Percentiles rank a stretch among this genome's conserved stretches.
phyloP scores from a whole-genome alignment of 2,113 vertebrate genomes.

The Notothenia coriiceps region DNA sequence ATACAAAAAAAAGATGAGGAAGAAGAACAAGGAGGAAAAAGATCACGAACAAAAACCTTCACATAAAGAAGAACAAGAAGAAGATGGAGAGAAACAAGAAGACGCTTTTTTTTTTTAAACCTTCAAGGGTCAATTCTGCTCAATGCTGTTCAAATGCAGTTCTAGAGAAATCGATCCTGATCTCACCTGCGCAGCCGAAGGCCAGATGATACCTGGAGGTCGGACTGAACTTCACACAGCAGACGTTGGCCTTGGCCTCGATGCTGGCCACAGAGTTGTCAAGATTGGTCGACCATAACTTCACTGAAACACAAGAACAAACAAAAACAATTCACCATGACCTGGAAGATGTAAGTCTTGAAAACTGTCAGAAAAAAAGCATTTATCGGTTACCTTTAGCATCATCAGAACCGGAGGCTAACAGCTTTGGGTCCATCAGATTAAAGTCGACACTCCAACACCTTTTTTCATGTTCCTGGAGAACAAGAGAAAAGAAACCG shows the following conservation, averaged over 20 bases:
- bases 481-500: background rate
- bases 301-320: constrained; percentile 85
- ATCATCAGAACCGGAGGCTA: constrained; percentile 98
- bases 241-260: constrained; percentile 98
- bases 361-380: background rate
- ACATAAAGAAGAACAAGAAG: too few relatives aligned
- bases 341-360: background rate
- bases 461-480: constrained; percentile 97
- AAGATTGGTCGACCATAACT: constrained; percentile 98
- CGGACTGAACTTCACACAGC: constrained; percentile 99
- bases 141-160: too few relatives aligned
- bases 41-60: too few relatives aligned
- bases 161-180: background rate
- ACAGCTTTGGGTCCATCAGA: constrained; percentile 98
- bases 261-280: constrained; percentile 99
- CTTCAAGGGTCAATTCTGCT: too few relatives aligned
- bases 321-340: background rate
- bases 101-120: too few relatives aligned
- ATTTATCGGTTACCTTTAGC: constrained; percentile 91
- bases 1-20: too few relatives aligned
- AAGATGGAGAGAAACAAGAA: rapidly evolving
- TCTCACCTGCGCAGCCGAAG: constrained; percentile 97
- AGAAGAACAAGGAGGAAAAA: background rate
- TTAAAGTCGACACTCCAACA: constrained; percentile 99
- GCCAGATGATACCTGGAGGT: constrained; percentile 97